Base-by-base conservation (phyloP, 2,113 vertebrate species). In the Motacilla tschutschensis region DNA sequence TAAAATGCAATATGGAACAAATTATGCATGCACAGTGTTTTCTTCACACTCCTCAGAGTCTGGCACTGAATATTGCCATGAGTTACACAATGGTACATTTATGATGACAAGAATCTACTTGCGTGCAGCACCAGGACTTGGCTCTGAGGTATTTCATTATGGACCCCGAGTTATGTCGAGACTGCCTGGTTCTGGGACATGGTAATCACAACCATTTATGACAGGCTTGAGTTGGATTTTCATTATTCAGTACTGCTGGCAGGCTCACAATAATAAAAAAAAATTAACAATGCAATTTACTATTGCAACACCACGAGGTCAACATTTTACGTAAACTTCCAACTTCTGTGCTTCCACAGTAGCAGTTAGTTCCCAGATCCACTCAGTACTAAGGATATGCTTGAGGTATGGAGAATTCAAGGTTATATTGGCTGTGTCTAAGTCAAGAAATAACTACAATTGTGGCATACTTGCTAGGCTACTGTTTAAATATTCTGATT, bases 401-500 rank as follows among this genome's bases (percentile, higher is more conserved):
- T 44, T 44, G 28, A 86, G 15, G 35, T 24, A 59, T 18, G 26
- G 21, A 88, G 14, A 62, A 82, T 51, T 77, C 21, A 44, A 44
- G 12, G 28, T 67, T 62, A 31, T 18, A 54, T 15, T 14, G 25
- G 29, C 41, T 78, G 10, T 25, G 24, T 47, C 40, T 35, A 59
- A 94, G 33, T 53, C 16, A 67, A 60, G 44, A 78, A 78, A 24
- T 69, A 79, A 70, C 84, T 58, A 67, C 17, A 59, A 6, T 12
- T 60, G 12, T 69, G 48, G 33, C 2, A 2, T 60, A 71, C 25
- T 69, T 65, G 14, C 38, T 25, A 46, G 44, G 17, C 44, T 82
- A 28, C 51, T 51, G n/a, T 77, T 83, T 21, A 87, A 85, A n/a
- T 47, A 76, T 62, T 87, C 93, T 96, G 21, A 93, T 85, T 35